A percentile compares a stretch with the other conserved stretches of the same genome.
Evolutionary conservation across 2,797 vertebrate genomes (phyloP).

Genomic region (Nasua narica): DNA sequence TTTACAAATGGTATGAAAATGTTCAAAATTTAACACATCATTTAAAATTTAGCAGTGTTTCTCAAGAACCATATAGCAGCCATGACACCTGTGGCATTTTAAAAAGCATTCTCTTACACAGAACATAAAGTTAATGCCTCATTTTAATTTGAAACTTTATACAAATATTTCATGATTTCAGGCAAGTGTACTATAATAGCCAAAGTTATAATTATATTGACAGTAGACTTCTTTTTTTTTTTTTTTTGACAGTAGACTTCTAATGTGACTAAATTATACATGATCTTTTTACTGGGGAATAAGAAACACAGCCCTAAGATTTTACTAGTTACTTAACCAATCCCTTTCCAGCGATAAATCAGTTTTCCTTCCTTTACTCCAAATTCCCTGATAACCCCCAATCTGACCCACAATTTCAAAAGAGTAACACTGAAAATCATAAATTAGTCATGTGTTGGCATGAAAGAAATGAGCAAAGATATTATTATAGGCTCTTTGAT

Average conservation of each 20-base stretch:
- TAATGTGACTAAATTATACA: conserved; percentile 2
- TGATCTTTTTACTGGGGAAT: background rate
- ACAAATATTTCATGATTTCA: conserved; percentile 11
- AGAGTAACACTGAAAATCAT: background rate
- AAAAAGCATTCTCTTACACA: background rate
- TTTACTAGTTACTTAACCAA: background rate
- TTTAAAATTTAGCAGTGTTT: conserved; percentile 9
- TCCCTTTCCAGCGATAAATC: background rate
- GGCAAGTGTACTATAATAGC: background rate
- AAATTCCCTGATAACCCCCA: conserved; percentile 21
- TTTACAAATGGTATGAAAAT: background rate
- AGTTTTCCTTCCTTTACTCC: background rate
- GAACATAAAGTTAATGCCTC: background rate
- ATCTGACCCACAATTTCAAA: background rate
- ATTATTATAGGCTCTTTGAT: background rate
- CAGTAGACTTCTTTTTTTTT: background rate
- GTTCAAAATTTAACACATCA: background rate
- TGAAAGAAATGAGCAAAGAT: conserved; percentile 21
- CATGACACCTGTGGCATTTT: background rate
- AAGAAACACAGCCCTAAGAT: background rate
- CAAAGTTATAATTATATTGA: background rate
- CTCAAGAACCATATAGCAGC: background rate
- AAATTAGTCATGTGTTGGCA: background rate
- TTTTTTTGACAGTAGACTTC: background rate
- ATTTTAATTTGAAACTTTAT: background rate